Conservation (phyloP, 2,888 invertebrate genomes). For the Caenorhabditis drosophilae region DNA sequence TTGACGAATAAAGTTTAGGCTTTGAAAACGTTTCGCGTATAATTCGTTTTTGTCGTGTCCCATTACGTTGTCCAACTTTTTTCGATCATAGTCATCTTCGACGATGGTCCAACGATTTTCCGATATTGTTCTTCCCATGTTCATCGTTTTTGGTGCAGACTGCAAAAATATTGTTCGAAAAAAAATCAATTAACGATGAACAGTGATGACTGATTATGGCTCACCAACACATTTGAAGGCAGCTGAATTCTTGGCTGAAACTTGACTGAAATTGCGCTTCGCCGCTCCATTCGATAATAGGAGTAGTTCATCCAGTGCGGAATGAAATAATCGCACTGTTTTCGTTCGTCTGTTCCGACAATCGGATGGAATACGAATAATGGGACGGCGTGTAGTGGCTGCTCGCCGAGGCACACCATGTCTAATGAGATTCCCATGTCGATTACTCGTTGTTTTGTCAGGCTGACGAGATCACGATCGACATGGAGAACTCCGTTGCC, state of each 20-base stretch:
- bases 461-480: conserved; percentile 91
- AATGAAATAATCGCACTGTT: conserved; percentile 64
- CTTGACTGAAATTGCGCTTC: conserved; percentile 47
- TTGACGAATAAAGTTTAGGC: background rate
- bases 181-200: background rate
- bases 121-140: conserved; percentile 11
- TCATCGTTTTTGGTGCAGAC: conserved; percentile 34
- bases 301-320: conserved; percentile 70
- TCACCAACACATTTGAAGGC: conserved; percentile 45
- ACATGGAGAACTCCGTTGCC: conserved; percentile 99
- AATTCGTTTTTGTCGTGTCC: background rate
- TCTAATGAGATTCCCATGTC: conserved; percentile 81
- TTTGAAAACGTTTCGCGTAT: background rate
- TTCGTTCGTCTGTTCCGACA: conserved; percentile 1
- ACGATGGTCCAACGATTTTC: background rate
- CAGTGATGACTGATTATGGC: no score
- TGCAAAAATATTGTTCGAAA: background rate
- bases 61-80: conserved; percentile 13
- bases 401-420: conserved; percentile 83
- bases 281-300: conserved; percentile 50
- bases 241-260: conserved; percentile 64
- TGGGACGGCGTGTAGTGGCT: conserved; percentile 96
- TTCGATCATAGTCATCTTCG: conserved; percentile 12
- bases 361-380: conserved; percentile 76
- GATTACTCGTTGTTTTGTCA: conserved; percentile 96